Evolutionary conservation across 2,888 invertebrate genomes (phyloP), one percentile per base, ranked within the genome.

Genomic region (Heliconius erato): DNA sequence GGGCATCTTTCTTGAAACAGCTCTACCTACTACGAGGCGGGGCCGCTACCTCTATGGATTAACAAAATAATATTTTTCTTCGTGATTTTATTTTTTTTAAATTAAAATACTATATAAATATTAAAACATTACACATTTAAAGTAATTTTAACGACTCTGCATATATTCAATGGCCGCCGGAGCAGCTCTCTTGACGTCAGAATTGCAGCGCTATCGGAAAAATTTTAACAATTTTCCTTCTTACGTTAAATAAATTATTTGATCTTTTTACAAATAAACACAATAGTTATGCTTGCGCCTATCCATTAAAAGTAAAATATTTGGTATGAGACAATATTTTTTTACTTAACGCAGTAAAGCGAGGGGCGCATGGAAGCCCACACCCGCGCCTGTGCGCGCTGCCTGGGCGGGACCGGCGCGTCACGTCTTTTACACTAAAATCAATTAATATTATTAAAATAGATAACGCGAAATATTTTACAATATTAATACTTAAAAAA

Each of bases 141-240:
- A 76, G 74, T 84, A 82, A 74, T 84, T 71, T 80, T n/a, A 71
- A 68, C 19, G n/a, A 65, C 19, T 80, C 16, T 23, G 68, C 49
- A 44, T 85, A 84, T 81, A 86, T 78, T 63, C 80, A 81, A 72
- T 71, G 54, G 65, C 79, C 79, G 85, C 84, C 85, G 84, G 86
- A 86, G 84, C 79, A 85, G 86, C 88, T 88, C 85, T 87, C 85
- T 89, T 89, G 90, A 89, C 91, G 91, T 90, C 89, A 90, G 88
- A 89, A 87, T 84, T 87, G 88, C 88, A 87, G 87, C 84, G 89
- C 88, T 87, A 89, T 88, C 90, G 95, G 94, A 95, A 95, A 95
- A 93, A 90, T 95, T 95, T 90, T 87, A 89, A 85, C 88, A 95
- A 94, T 95, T 95, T 95, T 95, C 95, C 92, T 87, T 84, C 85